A percentile compares a stretch with the other conserved stretches of the same genome.
phyloP scores from a whole-genome alignment of 1,140 invertebrate species.

The Coptotermes formosanus region DNA sequence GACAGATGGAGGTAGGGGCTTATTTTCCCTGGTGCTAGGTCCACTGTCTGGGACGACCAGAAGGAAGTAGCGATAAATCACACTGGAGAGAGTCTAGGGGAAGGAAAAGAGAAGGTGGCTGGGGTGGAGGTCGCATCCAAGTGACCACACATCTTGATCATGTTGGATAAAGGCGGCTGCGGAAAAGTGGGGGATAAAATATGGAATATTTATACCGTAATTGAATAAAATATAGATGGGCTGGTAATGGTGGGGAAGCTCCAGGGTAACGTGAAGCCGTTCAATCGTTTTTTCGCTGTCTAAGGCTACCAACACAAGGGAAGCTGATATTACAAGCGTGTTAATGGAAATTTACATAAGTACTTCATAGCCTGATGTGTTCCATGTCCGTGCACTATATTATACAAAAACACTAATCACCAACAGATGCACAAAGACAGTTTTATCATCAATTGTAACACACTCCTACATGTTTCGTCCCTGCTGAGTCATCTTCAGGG shows the following conservation, averaged over 20 bases:
- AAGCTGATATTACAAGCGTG: too few species aligned
- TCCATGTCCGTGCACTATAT: too few species aligned
- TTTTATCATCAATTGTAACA: too few species aligned
- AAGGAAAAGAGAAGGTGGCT: background rate
- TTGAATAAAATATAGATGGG: slow-evolving; percentile 8
- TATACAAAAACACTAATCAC: too few species aligned
- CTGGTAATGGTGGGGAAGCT: background rate
- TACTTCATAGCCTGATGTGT: too few species aligned
- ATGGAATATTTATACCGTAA: slow-evolving; percentile 12
- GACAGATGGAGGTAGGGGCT: background rate
- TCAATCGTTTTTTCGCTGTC: too few species aligned
- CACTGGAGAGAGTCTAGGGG: background rate
- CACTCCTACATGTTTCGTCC: too few species aligned
- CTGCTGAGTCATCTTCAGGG: too few species aligned
- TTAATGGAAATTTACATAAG: too few species aligned
- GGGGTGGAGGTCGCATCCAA: slow-evolving; percentile 5
- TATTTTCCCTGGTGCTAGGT: background rate
- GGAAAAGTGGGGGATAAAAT: background rate
- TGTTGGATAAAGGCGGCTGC: background rate
- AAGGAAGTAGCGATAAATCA: slow-evolving; percentile 15
- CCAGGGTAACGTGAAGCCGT: background rate
- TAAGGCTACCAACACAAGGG: too few species aligned
- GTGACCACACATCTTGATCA: slow-evolving; percentile 17
- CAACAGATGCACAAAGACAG: too few species aligned
- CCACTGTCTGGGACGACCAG: background rate